These are phyloP conservation scores for Ranitomeya imitator DNA, from an alignment of 2,113 vertebrate species.

Conservation along the genomic window DNA sequence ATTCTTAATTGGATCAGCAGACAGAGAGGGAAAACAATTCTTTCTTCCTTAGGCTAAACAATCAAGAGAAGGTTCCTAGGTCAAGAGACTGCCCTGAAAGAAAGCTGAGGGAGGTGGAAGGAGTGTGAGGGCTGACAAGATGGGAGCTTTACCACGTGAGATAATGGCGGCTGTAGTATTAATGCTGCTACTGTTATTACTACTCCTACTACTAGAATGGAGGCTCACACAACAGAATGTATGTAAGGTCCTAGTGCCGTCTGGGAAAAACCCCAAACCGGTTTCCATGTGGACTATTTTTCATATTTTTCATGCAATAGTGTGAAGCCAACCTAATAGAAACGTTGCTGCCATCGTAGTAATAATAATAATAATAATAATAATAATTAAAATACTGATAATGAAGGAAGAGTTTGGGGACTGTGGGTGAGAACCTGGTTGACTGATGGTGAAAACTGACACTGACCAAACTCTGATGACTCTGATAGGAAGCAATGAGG, in stretches of 20 bases:
- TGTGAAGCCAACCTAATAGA: neutral
- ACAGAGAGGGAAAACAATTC: slow-evolving; percentile 33
- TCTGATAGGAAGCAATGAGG: too few species aligned
- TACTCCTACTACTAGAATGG: neutral
- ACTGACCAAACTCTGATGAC: too few species aligned
- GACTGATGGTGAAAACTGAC: too few species aligned
- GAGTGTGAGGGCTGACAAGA: neutral
- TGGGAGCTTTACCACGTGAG: neutral
- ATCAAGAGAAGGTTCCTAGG: slow-evolving; percentile 34
- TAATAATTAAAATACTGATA: too few species aligned
- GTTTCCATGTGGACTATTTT: neutral
- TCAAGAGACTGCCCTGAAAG: slow-evolving; percentile 47
- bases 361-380: too few species aligned
- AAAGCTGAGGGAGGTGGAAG: slow-evolving; percentile 23
- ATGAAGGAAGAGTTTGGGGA: too few species aligned
- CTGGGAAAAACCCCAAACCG: too few species aligned
- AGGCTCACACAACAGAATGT: too few species aligned
- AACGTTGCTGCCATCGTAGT: too few species aligned
- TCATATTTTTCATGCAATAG: neutral
- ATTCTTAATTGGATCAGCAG: slow-evolving; percentile 51
- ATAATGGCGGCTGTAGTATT: neutral
- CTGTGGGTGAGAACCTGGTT: too few species aligned
- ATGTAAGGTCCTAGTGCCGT: too few species aligned
- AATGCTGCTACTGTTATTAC: neutral
- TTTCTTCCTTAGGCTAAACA: slow-evolving; percentile 35